Conservation (phyloP, 2,113 vertebrate genomes). For the Manacus vitellinus region DNA sequence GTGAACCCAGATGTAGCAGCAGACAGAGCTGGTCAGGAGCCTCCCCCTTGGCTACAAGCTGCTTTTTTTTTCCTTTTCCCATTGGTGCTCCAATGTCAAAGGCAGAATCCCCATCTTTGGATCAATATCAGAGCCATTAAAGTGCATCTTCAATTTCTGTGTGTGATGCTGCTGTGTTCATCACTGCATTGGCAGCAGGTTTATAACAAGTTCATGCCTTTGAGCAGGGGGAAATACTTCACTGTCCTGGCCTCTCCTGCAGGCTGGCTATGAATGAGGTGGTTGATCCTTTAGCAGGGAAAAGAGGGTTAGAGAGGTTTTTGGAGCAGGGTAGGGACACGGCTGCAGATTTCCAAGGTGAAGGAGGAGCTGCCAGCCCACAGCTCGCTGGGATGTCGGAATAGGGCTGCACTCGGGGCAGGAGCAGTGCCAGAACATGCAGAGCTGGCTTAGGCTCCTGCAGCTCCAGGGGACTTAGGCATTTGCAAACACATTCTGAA, state of each 20-base stretch:
- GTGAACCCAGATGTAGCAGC: not conserved
- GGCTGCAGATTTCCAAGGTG: not conserved
- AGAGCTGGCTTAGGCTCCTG: not conserved
- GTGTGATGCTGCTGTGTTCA: not conserved
- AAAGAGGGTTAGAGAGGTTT: not conserved
- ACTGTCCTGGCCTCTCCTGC: not conserved
- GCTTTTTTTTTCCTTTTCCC: not conserved
- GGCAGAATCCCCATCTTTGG: not conserved
- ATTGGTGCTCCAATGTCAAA: not conserved
- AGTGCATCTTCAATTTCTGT: not conserved
- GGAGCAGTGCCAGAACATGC: not conserved
- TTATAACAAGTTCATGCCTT: not conserved
- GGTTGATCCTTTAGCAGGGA: not conserved
- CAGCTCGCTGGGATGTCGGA: fast-evolving
- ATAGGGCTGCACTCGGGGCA: fast-evolving
- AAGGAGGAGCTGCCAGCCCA: not conserved
- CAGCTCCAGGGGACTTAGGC: not conserved
- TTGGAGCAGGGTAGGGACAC: not conserved
- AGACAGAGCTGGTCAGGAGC: not conserved
- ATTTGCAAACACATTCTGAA: not conserved
- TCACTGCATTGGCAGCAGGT: not conserved
- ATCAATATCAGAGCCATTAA: conserved; percentile 51
- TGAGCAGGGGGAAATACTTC: not conserved
- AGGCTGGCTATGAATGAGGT: not conserved
- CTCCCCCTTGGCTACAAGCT: not conserved